Base-by-base conservation (phyloP, 2,888 invertebrate species). In the Ophonus ardosiacus region DNA sequence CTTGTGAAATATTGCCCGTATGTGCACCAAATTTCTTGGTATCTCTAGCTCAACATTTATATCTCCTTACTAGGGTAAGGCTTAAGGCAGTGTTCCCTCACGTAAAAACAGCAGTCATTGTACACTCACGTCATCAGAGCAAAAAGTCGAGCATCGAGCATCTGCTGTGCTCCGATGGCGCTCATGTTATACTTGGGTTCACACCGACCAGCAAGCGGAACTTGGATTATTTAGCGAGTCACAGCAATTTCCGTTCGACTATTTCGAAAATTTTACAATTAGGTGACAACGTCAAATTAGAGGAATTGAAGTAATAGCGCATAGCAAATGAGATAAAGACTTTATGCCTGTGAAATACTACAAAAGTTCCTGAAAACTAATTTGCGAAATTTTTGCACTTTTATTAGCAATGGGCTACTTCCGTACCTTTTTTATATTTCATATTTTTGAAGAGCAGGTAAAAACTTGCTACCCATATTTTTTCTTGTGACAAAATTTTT, bases 111-210 rank as follows among this genome's bases (percentile, higher is more conserved):
- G 15, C n/a, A 43, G 71, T 74, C 71, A 74, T 74, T 74, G 71
- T 40, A 74, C 71, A 74, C 71, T 40, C 43, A 43, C 71, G 71
- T 74, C 71, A 74, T 40, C 5, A 18, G 71, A 43, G 43, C 40
- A 74, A 74, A 74, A 74, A 74, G 43, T 43, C 15, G 18, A 74
- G 71, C 43, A 74, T 74, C 71, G 71, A 74, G 71, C 71, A 74
- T 74, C 71, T 74, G 71, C 71, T 40, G 43, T 15, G 43, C 40
- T 74, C 71, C 21, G 71, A 74, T 74, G 71, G 31, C 71, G 40
- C 71, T 10, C 7, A 18, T 43, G 71, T 43, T 18, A 40, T 43
- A 21, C 43, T 15, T 15, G 10, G 63, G 15, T 68, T 40, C 71
- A 74, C 71, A 74, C 18, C 43, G 40, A 18, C 17, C 43, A 74